Base-by-base conservation (phyloP, 2,888 invertebrate genomes). In the Emmelina monodactyla region DNA sequence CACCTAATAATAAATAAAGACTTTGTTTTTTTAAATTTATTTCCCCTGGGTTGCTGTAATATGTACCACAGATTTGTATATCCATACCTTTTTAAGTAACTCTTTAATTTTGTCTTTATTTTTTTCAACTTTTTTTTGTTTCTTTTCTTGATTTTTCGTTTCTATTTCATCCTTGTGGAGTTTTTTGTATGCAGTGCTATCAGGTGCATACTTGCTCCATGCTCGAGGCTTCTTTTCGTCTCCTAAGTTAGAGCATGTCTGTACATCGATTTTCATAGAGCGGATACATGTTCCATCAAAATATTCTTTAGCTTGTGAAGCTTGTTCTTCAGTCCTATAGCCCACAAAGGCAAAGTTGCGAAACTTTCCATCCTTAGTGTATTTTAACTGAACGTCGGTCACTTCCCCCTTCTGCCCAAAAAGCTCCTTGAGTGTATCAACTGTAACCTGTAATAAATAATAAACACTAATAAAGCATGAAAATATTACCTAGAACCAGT, bases 321-420 rank as follows among this genome's bases (percentile, higher is more conserved):
- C 97, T 55, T 93, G 89, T 32, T 88, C 85, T 41, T 89, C 90
- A 14, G 82, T 86, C 56, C 91, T 88, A 64, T 87, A 98, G 5
- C 98, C 98, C 48, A 99, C 80, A 59, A 98, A 98, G 3, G 89
- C 94, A 73, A 98, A 98, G 52, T 91, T 88, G 39, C 98, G 83
- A 62, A 98, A 98, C 58, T 88, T 88, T 6, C 97, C 97, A 78
- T 93, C 89, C 49, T 88, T 85, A 1, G 94, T 94, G 55, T 91
- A 97, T 64, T 97, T 98, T 5, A 98, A 69, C 53, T 94, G 92
- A 5, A 97, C 85, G 75, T 99, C 98, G 5, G 97, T 98, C 6
- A 99, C 87, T 42, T 85, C 85, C 14, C 96, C 96, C 55, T 91
- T 89, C 50, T 86, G 67, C 32, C 87, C 82, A 63, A 97, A 97